Evolutionary conservation across 2,888 invertebrate species (phyloP).

Genomic region (Tholera decimalis): DNA sequence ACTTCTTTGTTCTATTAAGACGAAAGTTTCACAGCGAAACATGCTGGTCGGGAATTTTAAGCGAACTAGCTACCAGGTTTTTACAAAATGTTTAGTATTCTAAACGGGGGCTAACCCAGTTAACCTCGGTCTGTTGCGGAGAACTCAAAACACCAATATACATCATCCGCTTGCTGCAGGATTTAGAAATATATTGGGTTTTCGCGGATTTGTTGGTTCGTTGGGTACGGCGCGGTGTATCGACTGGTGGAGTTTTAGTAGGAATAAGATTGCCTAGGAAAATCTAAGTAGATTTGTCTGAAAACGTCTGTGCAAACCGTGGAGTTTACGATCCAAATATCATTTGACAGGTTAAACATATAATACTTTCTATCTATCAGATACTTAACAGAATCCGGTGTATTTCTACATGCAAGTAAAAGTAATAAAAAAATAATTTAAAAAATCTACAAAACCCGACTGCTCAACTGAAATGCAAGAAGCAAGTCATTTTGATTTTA

Average conservation of each 20-base stretch:
- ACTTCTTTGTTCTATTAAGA: constrained; percentile 59
- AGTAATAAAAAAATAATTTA: too few species aligned
- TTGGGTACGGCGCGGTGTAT: constrained; percentile 10
- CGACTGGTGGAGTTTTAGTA: constrained; percentile 11
- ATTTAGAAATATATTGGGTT: constrained; percentile 54
- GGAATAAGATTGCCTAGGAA: neutral
- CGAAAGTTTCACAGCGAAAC: constrained; percentile 46
- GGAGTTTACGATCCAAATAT: neutral
- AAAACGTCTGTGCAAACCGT: neutral
- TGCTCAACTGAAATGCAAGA: too few species aligned
- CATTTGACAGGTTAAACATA: too few species aligned
- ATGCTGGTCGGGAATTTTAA: constrained; percentile 52
- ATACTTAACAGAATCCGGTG: too few species aligned
- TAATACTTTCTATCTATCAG: too few species aligned
- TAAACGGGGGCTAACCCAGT: constrained; percentile 46
- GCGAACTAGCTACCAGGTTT: constrained; percentile 15
- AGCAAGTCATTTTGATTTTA: too few species aligned
- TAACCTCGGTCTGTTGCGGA: constrained; percentile 41
- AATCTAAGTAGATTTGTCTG: neutral
- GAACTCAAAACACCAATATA: constrained; percentile 46
- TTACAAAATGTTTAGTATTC: constrained; percentile 53
- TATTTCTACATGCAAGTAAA: too few species aligned
- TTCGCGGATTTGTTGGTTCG: constrained; percentile 36
- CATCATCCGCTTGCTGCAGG: constrained; percentile 43
- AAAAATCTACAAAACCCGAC: too few species aligned